Evolutionary conservation across 1,140 invertebrate species (phyloP).

Genomic region (Drosophila malerkotliana): DNA sequence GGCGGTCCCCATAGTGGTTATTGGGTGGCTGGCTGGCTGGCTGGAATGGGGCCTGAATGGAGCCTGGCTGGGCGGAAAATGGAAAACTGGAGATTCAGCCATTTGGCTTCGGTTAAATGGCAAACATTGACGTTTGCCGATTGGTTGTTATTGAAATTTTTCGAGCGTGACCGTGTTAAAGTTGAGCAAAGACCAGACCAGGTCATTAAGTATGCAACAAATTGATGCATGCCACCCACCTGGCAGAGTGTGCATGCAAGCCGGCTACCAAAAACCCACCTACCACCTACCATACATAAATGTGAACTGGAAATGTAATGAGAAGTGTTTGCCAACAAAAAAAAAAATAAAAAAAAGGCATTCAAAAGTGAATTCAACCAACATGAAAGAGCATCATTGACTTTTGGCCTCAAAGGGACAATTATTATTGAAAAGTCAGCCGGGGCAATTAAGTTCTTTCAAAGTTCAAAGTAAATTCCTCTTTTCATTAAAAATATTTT

Average conservation of each 20-base stretch:
- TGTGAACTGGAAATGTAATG: conserved; percentile 10
- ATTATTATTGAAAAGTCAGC: neutral
- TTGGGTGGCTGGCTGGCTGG: too few relatives aligned
- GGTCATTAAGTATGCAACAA: conserved; percentile 68
- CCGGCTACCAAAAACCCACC: too few relatives aligned
- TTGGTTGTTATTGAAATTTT: conserved; percentile 71
- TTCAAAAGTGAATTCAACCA: neutral
- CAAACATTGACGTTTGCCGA: conserved; percentile 22
- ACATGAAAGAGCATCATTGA: neutral
- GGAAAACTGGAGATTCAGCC: conserved; percentile 1
- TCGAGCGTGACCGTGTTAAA: conserved; percentile 46
- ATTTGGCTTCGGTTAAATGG: conserved; percentile 31
- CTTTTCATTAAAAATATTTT: neutral
- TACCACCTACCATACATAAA: neutral
- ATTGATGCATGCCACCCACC: conserved; percentile 24
- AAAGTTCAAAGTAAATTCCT: neutral
- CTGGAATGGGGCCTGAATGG: neutral
- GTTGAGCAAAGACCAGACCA: conserved; percentile 9
- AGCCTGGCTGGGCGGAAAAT: neutral
- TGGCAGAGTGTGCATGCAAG: too few relatives aligned
- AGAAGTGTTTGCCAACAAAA: neutral
- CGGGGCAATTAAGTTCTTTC: too few relatives aligned
- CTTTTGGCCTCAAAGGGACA: neutral
- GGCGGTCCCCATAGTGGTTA: neutral
- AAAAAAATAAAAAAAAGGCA: neutral